Base-by-base conservation (phyloP, 2,797 vertebrate genomes). In the Lagorchestes hirsutus region DNA sequence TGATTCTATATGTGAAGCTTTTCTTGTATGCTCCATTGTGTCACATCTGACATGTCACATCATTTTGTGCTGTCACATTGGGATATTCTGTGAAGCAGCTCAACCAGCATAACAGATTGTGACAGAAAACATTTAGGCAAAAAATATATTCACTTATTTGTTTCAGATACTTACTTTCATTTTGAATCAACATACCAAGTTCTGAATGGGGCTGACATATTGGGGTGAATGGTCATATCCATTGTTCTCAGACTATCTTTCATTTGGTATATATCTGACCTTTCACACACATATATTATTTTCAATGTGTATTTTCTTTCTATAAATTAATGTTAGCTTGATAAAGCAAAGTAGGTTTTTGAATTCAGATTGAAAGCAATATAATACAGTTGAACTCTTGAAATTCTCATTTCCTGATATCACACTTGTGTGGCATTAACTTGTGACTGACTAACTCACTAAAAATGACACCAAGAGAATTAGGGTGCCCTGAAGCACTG, bases 61-160 rank as follows among this genome's bases (percentile, higher is more conserved):
- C 94, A 28, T 16, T 62, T 95, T 97, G 54, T 62, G 95, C 90
- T 96, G 2, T 31, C 93, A 57, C 24, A 93, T 91, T 96, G 87
- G 52, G 74, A 93, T 34, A 96, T 31, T 46, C 0, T 56, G 52
- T 54, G 13, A 94, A 82, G 34, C 95, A 90, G 92, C 91, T 87
- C 12, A 94, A 90, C 22, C 0, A 2, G 90, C 87, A 91, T 97
- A 97, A 98, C 97, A 5, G 93, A 91, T 98, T 97, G 94, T 98
- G 97, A 98, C 97, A 98, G 97, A 96, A 97, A 98, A 94, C 97
- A 98, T 96, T 97, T 95, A 97, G 94, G 52, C 18, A 97, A 97
- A 97, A 98, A 98, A 96, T 93, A 14, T 96, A 93, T 74, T 98
- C 91, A 95, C 93, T 97, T 96, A 55, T 93, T 94, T 97, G 93